These are phyloP conservation scores for Neuroterus valhalla DNA, from an alignment of 1,140 invertebrate genomes.

Conservation along the genomic window DNA sequence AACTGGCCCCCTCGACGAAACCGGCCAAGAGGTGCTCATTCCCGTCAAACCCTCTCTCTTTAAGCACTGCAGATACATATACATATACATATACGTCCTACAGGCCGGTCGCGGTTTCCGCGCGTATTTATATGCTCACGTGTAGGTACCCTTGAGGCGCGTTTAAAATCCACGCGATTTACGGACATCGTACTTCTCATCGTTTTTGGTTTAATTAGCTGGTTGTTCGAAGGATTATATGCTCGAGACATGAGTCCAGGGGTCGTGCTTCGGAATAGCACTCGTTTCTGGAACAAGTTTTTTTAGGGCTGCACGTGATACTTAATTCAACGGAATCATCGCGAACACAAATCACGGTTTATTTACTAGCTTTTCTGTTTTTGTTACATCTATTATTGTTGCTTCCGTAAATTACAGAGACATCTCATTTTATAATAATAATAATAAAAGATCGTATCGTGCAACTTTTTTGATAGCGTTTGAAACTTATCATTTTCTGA, in stretches of 20 bases:
- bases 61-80: constrained; percentile 24
- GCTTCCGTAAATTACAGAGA: no score
- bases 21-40: constrained; percentile 58
- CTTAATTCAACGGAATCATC: not conserved
- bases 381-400: no score
- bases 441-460: no score
- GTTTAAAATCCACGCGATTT: constrained; percentile 15
- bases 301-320: not conserved
- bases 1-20: constrained; percentile 64
- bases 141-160: constrained; percentile 8
- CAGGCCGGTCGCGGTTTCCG: not conserved
- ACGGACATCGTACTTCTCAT: constrained; percentile 14
- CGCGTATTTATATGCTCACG: constrained; percentile 13
- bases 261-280: constrained; percentile 11
- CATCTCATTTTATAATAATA: no score
- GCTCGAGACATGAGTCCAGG: constrained; percentile 14
- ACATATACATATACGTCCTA: not conserved
- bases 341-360: no score
- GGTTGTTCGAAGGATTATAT: constrained; percentile 15
- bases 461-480: no score
- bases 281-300: not conserved
- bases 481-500: no score
- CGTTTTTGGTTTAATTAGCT: constrained; percentile 15
- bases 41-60: constrained; percentile 55
- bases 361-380: no score